Evolutionary conservation across 2,888 invertebrate genomes (phyloP).

Genomic region (Pedicia rivosa): DNA sequence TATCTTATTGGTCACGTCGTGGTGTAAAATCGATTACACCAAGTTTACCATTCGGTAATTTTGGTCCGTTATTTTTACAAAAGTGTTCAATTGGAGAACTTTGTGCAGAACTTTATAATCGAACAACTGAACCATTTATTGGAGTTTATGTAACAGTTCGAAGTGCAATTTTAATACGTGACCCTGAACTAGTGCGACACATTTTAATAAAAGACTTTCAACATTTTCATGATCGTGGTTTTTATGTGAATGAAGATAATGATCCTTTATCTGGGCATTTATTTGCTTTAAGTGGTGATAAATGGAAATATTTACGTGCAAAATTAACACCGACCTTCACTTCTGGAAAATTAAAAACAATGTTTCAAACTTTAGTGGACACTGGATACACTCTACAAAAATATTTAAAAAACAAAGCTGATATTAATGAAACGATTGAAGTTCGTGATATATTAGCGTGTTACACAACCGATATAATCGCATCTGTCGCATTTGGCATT

Average conservation of each 20-base stretch:
- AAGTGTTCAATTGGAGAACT: conserved; percentile 39
- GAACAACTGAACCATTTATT: conserved; percentile 22
- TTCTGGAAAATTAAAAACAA: conserved; percentile 39
- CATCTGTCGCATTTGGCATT: conserved; percentile 23
- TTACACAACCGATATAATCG: conserved; percentile 23
- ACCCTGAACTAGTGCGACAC: conserved; percentile 37
- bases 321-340: conserved; percentile 45
- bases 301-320: conserved; percentile 40
- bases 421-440: conserved; percentile 25
- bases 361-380: conserved; percentile 38
- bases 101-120: conserved; percentile 35
- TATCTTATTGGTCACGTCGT: conserved; percentile 33
- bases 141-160: conserved; percentile 40
- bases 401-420: conserved; percentile 25
- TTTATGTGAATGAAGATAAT: conserved; percentile 36
- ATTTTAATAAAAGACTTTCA: conserved; percentile 41
- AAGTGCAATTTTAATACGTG: conserved; percentile 38
- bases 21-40: conserved; percentile 36
- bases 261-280: conserved; percentile 40
- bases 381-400: conserved; percentile 33
- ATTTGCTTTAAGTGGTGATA: conserved; percentile 36
- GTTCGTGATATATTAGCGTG: conserved; percentile 22
- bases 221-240: conserved; percentile 41
- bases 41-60: conserved; percentile 39
- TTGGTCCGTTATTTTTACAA: conserved; percentile 34